Base-by-base conservation (phyloP, 2,888 invertebrate genomes). In the Deilephila porcellus region DNA sequence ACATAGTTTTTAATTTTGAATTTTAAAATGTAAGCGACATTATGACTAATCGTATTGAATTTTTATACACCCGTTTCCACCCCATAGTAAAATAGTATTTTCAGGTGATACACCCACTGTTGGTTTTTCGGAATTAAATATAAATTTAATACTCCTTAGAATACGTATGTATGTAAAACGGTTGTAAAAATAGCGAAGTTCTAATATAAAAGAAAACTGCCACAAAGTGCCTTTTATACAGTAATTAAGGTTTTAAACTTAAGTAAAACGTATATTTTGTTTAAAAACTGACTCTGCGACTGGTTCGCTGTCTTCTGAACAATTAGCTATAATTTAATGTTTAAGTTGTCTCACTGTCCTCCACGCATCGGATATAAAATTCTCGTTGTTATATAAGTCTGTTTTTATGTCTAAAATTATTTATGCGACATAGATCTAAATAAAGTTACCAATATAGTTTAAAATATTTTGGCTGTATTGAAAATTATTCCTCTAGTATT, bases 141-240 rank as follows among this genome's bases (percentile, higher is more conserved):
- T 81, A 82, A 91, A n/a, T n/a, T n/a, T n/a, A n/a, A 91, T 92
- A 93, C 91, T 92, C 89, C 83, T 88, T 90, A 90, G 86, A 84
- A 85, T 88, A 86, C 84, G 83, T 83, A 78, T 25, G 32, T 80
- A 80, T 88, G 82, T 89, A 82, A 86, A 87, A 91, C 84, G 90
- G 88, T 91, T 92, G 91, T 92, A 91, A 90, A 90, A 88, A 87
- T 64, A 64, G 64, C 64, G 64, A 84, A 78, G 81, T 77, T 87
- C 80, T 85, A 86, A 86, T 88, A 85, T 88, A 86, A 89, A 73
- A 89, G 86, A 83, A 91, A 92, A 94, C 94, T 94, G 94, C 94
- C 94, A 94, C 89, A 81, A 92, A 91, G 94, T 94, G 94, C 94
- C 94, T 94, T 93, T 91, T 93, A 91, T 88, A 90, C 85, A 88